Percentiles rank a stretch among this genome's conserved stretches.
phyloP scores from a whole-genome alignment of 2,113 vertebrate genomes.

The Trichomycterus rosablanca region DNA sequence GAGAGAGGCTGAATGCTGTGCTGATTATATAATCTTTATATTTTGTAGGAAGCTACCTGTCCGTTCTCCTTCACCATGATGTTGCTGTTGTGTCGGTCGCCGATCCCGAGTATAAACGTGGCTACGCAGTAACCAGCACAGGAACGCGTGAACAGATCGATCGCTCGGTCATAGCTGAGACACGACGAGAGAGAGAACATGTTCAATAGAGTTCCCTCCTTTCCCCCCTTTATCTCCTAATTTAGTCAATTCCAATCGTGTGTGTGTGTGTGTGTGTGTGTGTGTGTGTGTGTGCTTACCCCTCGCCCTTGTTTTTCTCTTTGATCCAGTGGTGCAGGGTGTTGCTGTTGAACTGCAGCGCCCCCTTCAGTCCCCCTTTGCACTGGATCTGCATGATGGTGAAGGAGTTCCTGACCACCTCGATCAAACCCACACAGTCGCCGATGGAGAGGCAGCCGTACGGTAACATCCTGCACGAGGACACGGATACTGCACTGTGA shows the following conservation, averaged over 20 bases:
- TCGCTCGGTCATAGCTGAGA: constrained; percentile 67
- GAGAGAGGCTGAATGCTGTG: too few species aligned
- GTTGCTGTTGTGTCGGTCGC: constrained; percentile 75
- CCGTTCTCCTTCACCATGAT: constrained; percentile 77
- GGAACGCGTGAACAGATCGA: constrained; percentile 71
- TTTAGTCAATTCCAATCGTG: too few species aligned
- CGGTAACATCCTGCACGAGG: constrained; percentile 57
- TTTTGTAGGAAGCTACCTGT: constrained; percentile 67
- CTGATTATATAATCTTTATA: too few species aligned
- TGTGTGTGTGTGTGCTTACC: constrained; percentile 47
- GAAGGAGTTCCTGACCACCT: constrained; percentile 65
- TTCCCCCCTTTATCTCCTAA: too few species aligned
- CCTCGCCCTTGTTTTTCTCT: constrained; percentile 72
- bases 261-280: background rate
- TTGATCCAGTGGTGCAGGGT: constrained; percentile 75
- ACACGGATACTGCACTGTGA: background rate
- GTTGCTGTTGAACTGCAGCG: constrained; percentile 76
- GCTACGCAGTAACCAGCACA: constrained; percentile 75
- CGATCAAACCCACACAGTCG: constrained; percentile 63
- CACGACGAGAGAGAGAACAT: background rate
- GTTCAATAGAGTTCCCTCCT: constrained; percentile 4
- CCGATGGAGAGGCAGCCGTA: constrained; percentile 66
- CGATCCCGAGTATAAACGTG: constrained; percentile 74
- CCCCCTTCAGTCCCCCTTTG: constrained; percentile 72
- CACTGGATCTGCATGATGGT: constrained; percentile 73